Base-by-base conservation (phyloP, 2,888 invertebrate species). In the Pandemis heparana region DNA sequence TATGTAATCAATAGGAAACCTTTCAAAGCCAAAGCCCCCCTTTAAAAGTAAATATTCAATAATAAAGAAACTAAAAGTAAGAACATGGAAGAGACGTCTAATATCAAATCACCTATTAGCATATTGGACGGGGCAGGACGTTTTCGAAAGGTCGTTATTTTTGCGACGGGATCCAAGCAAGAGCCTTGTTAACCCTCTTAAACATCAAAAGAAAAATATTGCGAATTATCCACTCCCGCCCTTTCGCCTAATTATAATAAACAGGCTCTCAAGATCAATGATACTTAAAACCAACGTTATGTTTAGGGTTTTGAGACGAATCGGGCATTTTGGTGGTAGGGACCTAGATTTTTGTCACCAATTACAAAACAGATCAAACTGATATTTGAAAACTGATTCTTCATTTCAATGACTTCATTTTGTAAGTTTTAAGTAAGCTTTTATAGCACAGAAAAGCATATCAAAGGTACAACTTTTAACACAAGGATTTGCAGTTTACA, bases 101-200 rank as follows among this genome's bases (percentile, higher is more conserved):
- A 53, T 74, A 64, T 61, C 43, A 53, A 65, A 65, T 65, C 51
- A 51, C 53, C 53, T 64, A 64, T 69, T 74, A 74, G 69, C 74
- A 70, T 74, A 64, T 60, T 53, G 60, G 69, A 59, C 73, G 63
- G 53, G 39, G 59, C 18, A 10, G 56, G 39, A 41, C 48, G 69
- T 64, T 41, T 53, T 69, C 63, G 46, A 68, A 69, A 61, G 69
- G 69, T 70, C 74, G 69, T 70, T 70, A 74, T 74, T 74, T 32
- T 18, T 38, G 60, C 64, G 69, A 65, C 73, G 70, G 32, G 65
- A 60, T 60, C 64, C 69, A 60, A 46, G 64, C 16, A 64, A 74
- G 74, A 51, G 43, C 16, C 74, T 74, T 65, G 70, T 74, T 74
- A 74, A 70, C 69, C 74, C 64, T 74, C 74, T 74, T 74, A n/a